Evolutionary conservation across 2,113 vertebrate species (phyloP), one percentile per base, ranked within the genome.

Genomic region (Hemibates koningsi): DNA sequence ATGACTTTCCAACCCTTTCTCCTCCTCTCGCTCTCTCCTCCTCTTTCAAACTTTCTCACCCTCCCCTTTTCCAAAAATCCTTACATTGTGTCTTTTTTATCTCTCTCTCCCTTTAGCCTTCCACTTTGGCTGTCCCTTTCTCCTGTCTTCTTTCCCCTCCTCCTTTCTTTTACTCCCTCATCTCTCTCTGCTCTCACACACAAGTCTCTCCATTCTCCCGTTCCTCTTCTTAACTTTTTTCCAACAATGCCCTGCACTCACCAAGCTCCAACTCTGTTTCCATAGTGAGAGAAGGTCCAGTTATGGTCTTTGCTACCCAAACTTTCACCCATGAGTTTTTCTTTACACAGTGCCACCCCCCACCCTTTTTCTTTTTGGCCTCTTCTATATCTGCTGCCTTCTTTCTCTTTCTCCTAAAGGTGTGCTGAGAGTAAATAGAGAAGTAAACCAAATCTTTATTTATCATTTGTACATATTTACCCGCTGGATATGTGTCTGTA

Each of bases 11-110:
- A 90, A 85, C 54, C 79, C 80, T 88, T 80, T 89, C 85, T 80
- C 81, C 76, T 84, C 68, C 73, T 84, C 81, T 87, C 53, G 36
- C 80, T 85, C 73, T 80, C 80, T 36, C 78, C 50, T 54, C 50
- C n/a, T 88, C 83, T 92, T 89, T 93, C 81, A 91, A 93, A 94
- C 92, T 89, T 90, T 90, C 91, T 83, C 90, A 68, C 84, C 61
- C 86, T 87, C 48, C 81, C 79, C 41, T 86, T 80, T 82, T 59
- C 66, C 84, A 78, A 89, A 91, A 93, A 94, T 86, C 76, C 86
- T 78, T 63, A 54, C 73, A 88, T 92, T 93, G 84, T 85, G 52
- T 88, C 32, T 80, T 21, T 81, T 80, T 68, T 76, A 4, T 83
- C n/a, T 41, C 19, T 83, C 73, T 79, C 81, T 82, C 53, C 50